A percentile compares a stretch with the other conserved stretches of the same genome.
Evolutionary conservation across 2,797 vertebrate species (phyloP).

Genomic region (Pseudochirops corinnae): DNA sequence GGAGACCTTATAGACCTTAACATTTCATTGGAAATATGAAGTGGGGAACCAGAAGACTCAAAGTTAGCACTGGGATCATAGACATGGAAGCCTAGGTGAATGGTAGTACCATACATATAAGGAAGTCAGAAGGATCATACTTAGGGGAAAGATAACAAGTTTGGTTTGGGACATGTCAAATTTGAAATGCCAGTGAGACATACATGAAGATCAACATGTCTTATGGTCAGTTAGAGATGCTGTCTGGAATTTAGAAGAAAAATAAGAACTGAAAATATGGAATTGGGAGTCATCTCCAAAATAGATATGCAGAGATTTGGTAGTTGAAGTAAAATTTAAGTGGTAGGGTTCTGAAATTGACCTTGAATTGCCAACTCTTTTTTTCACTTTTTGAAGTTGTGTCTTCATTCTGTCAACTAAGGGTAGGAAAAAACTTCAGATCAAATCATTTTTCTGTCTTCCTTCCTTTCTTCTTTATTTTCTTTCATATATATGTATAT

Average conservation of each 20-base stretch:
- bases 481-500: not conserved
- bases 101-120: not conserved
- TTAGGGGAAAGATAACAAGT: not conserved
- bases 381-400: conserved; percentile 43
- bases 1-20: not conserved
- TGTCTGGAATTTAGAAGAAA: not conserved
- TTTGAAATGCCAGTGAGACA: not conserved
- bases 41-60: not conserved
- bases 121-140: not conserved
- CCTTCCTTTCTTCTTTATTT: not conserved
- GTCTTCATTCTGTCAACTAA: not conserved
- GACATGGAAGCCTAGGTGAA: not conserved
- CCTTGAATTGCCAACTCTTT: not conserved
- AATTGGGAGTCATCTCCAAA: not conserved
- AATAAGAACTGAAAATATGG: not conserved
- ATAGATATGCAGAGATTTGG: not conserved
- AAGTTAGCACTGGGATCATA: not conserved
- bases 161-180: not conserved
- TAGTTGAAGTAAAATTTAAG: conserved; percentile 48
- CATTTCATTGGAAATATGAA: not conserved
- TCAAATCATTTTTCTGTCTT: not conserved
- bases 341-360: conserved; percentile 34
- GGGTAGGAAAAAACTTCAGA: conserved; percentile 32
- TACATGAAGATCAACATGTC: not conserved
- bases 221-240: not conserved